Base-by-base conservation (phyloP, 2,113 vertebrate species). In the Pao palembangensis region DNA sequence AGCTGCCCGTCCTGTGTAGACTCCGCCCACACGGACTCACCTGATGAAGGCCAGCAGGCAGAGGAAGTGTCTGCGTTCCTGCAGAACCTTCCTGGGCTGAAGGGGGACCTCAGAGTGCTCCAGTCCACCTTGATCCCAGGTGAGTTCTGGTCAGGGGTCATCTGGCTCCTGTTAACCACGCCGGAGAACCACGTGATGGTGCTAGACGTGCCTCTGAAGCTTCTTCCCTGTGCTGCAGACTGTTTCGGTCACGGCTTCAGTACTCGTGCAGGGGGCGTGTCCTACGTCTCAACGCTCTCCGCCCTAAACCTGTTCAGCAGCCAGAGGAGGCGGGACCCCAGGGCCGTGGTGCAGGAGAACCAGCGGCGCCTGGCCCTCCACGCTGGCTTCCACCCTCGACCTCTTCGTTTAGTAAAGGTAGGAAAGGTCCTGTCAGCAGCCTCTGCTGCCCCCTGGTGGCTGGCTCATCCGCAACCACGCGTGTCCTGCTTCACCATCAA, bases 231-330 rank as follows among this genome's bases (percentile, higher is more conserved):
- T 68, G 2, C 19, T 1, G 50, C 67, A 91, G 85, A 88, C 13
- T 75, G 74, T 57, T 98, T 99, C 62, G 87, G 93, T 17, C 96
- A 99, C 14, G 96, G 95, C n/a, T 98, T 98, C 88, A 98, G 91
- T 17, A 93, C 93, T 16, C 93, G 96, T 42, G 46, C 78, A 12
- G 96, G 96, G 19, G 96, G 96, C 0, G 93, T 98, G 59, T 96
- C 95, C 42, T 92, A 88, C 67, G 87, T 95, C 84, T 87, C 89
- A 1, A 93, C 93, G 2, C 80, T 98, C 55, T 94, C 93, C 65
- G 93, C 95, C 15, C 80, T 95, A 52, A 98, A 99, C 65, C 92
- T 99, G 80, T 97, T 97, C 90, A 90, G 92, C 86, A 98, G 93
- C 79, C 88, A 86, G 23, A 91, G 84, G 63, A 66, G 95, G 38